Conservation (phyloP, 2,888 invertebrate genomes). For the Frankliniella intonsa region DNA sequence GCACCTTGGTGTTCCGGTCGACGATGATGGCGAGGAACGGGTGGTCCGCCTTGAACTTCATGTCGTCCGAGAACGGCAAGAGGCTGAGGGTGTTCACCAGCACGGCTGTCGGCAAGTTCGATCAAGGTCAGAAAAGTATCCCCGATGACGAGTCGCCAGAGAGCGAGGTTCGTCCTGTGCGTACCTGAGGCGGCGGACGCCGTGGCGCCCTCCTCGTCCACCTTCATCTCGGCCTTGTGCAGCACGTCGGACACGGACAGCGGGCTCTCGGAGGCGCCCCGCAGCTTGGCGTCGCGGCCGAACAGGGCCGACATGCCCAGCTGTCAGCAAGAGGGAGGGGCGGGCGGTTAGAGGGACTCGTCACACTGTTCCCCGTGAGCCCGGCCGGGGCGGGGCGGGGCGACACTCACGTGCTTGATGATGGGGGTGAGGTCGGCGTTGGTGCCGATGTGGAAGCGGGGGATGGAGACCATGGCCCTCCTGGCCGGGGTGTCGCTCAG, state of each 20-base stretch:
- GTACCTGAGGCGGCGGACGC: conserved; percentile 49
- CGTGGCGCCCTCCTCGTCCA: conserved; percentile 52
- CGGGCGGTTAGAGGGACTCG: too few relatives aligned
- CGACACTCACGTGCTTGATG: conserved; percentile 46
- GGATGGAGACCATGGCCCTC: conserved; percentile 48
- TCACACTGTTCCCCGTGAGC: too few relatives aligned
- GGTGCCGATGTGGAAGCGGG: conserved; percentile 49
- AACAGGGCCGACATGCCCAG: conserved; percentile 51
- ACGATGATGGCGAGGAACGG: conserved; percentile 53
- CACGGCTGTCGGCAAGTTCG: conserved; percentile 40
- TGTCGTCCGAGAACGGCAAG: conserved; percentile 43
- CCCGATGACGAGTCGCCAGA: too few relatives aligned
- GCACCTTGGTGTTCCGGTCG: conserved; percentile 49
- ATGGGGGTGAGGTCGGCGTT: conserved; percentile 47
- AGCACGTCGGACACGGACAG: conserved; percentile 48
- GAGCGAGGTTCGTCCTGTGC: neutral
- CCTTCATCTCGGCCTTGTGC: conserved; percentile 52
- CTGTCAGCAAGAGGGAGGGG: conserved; percentile 41
- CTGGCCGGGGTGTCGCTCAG: conserved; percentile 36
- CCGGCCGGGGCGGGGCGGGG: too few relatives aligned
- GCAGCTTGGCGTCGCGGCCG: conserved; percentile 45
- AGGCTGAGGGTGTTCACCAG: conserved; percentile 51
- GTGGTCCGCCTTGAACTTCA: conserved; percentile 47
- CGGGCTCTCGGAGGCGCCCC: conserved; percentile 44
- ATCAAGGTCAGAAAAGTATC: too few relatives aligned